Conservation (phyloP, 2,888 invertebrate species). For the Salpingus planirostris region DNA sequence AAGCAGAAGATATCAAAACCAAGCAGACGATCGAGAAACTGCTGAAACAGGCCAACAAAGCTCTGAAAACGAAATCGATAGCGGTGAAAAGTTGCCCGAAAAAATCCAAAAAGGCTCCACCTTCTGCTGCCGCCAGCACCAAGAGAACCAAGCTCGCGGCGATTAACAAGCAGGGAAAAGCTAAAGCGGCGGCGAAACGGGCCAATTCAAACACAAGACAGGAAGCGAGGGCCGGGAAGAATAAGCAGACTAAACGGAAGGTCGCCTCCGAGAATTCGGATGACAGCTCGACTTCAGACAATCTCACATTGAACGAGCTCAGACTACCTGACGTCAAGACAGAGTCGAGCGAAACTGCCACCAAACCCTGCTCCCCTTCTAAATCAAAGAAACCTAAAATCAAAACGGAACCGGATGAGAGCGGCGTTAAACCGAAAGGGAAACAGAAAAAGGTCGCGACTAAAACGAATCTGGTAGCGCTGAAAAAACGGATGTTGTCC, state of each 20-base stretch:
- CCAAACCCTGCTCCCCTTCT: no score
- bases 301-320: no score
- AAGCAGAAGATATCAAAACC: slow-evolving; percentile 23
- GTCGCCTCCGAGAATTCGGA: slow-evolving; percentile 10
- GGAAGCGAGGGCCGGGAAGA: slow-evolving; percentile 5
- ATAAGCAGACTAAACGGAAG: slow-evolving; percentile 14
- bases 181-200: slow-evolving; percentile 5
- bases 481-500: slow-evolving; percentile 18
- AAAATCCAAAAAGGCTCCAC: slow-evolving; percentile 9
- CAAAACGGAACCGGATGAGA: slow-evolving; percentile 11
- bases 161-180: slow-evolving; percentile 5
- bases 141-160: slow-evolving; percentile 5
- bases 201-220: slow-evolving; percentile 7
- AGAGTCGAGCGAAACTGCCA: no score
- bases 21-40: slow-evolving; percentile 22
- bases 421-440: slow-evolving; percentile 13
- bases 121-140: no score
- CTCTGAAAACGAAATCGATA: slow-evolving; percentile 11
- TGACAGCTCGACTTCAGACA: slow-evolving; percentile 8
- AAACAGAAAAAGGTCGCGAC: slow-evolving; percentile 9
- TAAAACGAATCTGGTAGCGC: slow-evolving; percentile 19
- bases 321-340: slow-evolving; percentile 7
- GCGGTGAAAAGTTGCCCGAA: slow-evolving; percentile 8
- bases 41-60: slow-evolving; percentile 21
- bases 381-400: slow-evolving; percentile 11